These are phyloP conservation scores for Ochropacha duplaris DNA, from an alignment of 2,888 invertebrate species.

Conservation along the genomic window DNA sequence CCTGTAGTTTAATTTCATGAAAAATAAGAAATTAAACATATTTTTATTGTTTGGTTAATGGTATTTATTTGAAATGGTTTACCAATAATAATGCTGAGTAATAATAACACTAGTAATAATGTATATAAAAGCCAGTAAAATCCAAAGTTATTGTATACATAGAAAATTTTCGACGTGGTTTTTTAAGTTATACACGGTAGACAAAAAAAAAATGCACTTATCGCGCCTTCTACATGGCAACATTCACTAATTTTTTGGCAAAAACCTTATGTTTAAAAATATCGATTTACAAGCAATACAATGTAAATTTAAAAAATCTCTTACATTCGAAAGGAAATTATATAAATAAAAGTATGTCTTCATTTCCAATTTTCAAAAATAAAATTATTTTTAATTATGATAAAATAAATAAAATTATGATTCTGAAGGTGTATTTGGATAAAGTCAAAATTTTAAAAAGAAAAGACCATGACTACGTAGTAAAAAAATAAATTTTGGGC, in stretches of 20 bases:
- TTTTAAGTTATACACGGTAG: constrained; percentile 48
- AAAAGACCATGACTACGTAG: constrained; percentile 22
- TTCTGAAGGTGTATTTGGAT: constrained; percentile 1
- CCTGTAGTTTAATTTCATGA: constrained; percentile 6
- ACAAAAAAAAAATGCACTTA: constrained; percentile 75
- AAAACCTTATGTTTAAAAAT: constrained; percentile 49
- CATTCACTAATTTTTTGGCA: constrained; percentile 65
- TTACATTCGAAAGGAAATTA: constrained; percentile 22
- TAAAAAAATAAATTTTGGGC: constrained; percentile 34
- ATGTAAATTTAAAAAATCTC: constrained; percentile 39
- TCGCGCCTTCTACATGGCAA: constrained; percentile 71
- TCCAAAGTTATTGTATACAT: constrained; percentile 57
- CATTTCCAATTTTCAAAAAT: constrained; percentile 48
- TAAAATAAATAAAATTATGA: constrained; percentile 4
- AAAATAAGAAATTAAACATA: constrained; percentile 33
- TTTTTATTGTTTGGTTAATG: constrained; percentile 58
- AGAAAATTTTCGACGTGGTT: constrained; percentile 54
- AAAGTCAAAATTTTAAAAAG: constrained; percentile 13
- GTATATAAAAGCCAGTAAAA: constrained; percentile 71
- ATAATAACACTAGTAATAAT: constrained; percentile 61
- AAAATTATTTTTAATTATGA: constrained; percentile 29
- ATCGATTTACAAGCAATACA: constrained; percentile 52
- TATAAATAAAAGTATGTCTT: constrained; percentile 46
- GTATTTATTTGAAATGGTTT: constrained; percentile 64
- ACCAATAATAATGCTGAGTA: constrained; percentile 61